Base-by-base conservation (phyloP, 2,797 vertebrate genomes). In the Pangasius djambal region DNA sequence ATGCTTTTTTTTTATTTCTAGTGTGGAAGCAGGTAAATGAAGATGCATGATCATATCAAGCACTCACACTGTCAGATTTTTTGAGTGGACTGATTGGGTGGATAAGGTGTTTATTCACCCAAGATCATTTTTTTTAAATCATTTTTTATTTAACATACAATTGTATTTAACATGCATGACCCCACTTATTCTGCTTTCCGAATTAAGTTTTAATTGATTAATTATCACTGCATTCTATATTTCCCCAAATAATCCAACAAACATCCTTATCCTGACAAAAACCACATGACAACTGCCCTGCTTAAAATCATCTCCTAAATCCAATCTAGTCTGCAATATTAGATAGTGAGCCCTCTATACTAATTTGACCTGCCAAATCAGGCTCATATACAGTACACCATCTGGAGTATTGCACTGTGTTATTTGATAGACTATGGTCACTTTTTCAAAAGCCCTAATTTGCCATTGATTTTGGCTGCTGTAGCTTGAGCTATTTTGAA, bases 351-450 rank as follows among this genome's bases (percentile, higher is more conserved):
- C 59, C 31, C 59, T 48, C 74, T 37, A 52, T 67, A 78, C 55
- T 48, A 65, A 10, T 59, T 44, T n/a, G 55, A n/a, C 18, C 74
- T 74, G 31, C 31, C 22, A 37, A 81, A 55, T 55, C 12, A 18
- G 63, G 44, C 74, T 65, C n/a, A 50, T 82, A 82, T 70, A 70
- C 18, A 81, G 37, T 37, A 22, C 2, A 44, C 31, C 16, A 79
- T 82, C 86, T 82, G 77, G 44, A 37, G 75, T 63, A 69, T 81
- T 37, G n/a, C 86, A 81, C 31, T 52, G 48, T 57, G 48, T 37
- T 67, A 67, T 79, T 31, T 79, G 9, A 77, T 34, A 48, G 57
- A 34, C 37, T 31, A 8, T 55, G 44, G n/a, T 28, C 18, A 34
- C n/a, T 37, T 15, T 67, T 18, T 65, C 48, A 48, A 79, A 67